A percentile compares a stretch with the other conserved stretches of the same genome.
These are phyloP conservation scores for Polydrusus tereticollis DNA, from an alignment of 2,888 invertebrate species.

Conservation along the genomic window DNA sequence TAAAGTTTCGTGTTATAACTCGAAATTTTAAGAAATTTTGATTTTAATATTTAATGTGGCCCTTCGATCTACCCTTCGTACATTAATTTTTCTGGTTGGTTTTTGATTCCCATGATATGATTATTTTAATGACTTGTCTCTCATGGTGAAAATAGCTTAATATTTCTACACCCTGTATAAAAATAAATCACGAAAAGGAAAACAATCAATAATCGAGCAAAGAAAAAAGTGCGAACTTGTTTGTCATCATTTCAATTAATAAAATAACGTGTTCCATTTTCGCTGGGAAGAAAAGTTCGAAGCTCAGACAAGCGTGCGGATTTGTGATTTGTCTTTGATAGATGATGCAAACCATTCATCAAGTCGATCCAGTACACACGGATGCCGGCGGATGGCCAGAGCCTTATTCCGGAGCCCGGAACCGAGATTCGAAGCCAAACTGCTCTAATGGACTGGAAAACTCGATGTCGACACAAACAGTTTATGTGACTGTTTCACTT, in stretches of 20 bases:
- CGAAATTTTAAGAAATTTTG: too few species aligned
- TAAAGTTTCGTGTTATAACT: too few species aligned
- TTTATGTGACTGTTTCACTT: slow-evolving; percentile 58
- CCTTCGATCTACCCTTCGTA: too few species aligned
- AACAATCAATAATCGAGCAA: slow-evolving; percentile 41
- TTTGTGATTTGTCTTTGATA: slow-evolving; percentile 68
- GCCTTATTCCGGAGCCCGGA: slow-evolving; percentile 55
- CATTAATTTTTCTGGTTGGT: too few species aligned
- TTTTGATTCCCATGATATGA: too few species aligned
- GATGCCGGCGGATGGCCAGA: slow-evolving; percentile 52
- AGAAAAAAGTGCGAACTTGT: slow-evolving; percentile 50
- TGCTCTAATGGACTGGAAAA: slow-evolving; percentile 61
- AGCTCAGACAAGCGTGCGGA: slow-evolving; percentile 55
- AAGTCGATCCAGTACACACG: slow-evolving; percentile 61
- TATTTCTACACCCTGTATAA: background rate
- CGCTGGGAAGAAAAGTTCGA: slow-evolving; percentile 52
- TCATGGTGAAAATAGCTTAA: too few species aligned
- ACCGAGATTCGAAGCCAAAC: slow-evolving; percentile 43
- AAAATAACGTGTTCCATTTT: slow-evolving; percentile 55
- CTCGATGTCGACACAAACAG: slow-evolving; percentile 62
- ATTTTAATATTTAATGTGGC: too few species aligned
- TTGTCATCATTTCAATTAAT: slow-evolving; percentile 57
- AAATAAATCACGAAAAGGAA: slow-evolving; percentile 39
- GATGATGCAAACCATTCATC: slow-evolving; percentile 66
- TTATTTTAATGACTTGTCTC: too few species aligned